phyloP scores from a whole-genome alignment of 2,113 vertebrate genomes.

The Halichoerus grypus region DNA sequence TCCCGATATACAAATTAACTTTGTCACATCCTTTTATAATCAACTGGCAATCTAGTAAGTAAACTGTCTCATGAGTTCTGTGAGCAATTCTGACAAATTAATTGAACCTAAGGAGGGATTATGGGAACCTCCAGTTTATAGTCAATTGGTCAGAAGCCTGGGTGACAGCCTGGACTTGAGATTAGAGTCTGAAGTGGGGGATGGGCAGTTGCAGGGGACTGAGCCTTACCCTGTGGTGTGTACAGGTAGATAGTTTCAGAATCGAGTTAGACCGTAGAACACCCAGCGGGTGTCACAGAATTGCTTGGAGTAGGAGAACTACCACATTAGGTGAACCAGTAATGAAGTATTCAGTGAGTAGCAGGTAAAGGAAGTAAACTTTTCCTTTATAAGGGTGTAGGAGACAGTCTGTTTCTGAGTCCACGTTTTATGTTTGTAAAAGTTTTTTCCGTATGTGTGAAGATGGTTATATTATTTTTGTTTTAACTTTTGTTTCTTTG shows the following conservation, averaged over 20 bases:
- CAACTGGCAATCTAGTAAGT: background rate
- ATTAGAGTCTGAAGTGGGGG: background rate
- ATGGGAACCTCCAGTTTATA: background rate
- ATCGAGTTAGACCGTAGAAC: background rate
- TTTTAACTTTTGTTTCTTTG: slow-evolving; percentile 9
- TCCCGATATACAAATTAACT: background rate
- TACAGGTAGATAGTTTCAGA: background rate
- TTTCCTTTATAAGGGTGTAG: background rate
- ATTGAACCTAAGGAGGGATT: background rate
- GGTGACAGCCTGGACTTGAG: background rate
- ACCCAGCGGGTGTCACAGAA: background rate
- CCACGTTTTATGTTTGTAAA: background rate
- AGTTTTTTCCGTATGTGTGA: background rate
- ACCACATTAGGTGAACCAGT: background rate
- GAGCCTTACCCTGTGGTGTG: background rate
- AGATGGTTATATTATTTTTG: background rate
- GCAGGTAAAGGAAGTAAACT: background rate
- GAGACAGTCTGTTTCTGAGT: background rate
- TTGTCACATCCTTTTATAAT: background rate
- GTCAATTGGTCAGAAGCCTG: background rate
- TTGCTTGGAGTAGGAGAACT: background rate
- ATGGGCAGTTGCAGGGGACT: background rate
- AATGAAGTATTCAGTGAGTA: background rate
- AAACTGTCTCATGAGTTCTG: background rate
- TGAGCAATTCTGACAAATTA: background rate